These are phyloP conservation scores for Oreotrochilus melanogaster DNA, from an alignment of 2,113 vertebrate genomes.

Conservation along the genomic window DNA sequence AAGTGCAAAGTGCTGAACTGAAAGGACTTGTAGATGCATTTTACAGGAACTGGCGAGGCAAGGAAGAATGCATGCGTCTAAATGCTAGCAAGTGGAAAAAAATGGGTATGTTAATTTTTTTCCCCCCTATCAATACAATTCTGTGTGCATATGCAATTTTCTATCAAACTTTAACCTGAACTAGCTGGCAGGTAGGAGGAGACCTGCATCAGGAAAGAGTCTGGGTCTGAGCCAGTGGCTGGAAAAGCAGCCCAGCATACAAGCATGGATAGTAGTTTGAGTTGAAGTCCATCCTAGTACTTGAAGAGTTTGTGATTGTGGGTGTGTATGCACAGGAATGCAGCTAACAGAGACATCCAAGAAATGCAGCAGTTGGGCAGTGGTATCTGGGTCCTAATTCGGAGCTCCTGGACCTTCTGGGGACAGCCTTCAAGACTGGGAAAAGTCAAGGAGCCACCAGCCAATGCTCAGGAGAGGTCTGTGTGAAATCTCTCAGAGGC, in stretches of 20 bases:
- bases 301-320: not conserved
- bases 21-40: not conserved
- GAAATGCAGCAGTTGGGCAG: not conserved
- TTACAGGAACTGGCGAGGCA: not conserved
- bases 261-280: not conserved
- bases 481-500: not conserved
- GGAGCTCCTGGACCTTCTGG: not conserved
- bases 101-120: not conserved
- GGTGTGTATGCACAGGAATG: not conserved
- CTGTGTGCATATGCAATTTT: not conserved
- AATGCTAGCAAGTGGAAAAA: not conserved
- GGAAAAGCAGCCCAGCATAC: not conserved
- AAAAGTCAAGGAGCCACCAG: not conserved
- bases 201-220: not conserved
- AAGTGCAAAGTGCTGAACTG: not conserved
- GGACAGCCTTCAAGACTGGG: not conserved
- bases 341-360: not conserved
- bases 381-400: not conserved
- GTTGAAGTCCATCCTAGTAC: not conserved
- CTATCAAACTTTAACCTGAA: not conserved
- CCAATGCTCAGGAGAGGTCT: rapidly evolving
- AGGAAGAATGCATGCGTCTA: not conserved
- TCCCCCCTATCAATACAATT: not conserved
- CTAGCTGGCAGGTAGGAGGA: not conserved
- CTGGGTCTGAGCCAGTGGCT: not conserved